phyloP scores from a whole-genome alignment of 2,888 invertebrate genomes.

The Euclidia mi region DNA sequence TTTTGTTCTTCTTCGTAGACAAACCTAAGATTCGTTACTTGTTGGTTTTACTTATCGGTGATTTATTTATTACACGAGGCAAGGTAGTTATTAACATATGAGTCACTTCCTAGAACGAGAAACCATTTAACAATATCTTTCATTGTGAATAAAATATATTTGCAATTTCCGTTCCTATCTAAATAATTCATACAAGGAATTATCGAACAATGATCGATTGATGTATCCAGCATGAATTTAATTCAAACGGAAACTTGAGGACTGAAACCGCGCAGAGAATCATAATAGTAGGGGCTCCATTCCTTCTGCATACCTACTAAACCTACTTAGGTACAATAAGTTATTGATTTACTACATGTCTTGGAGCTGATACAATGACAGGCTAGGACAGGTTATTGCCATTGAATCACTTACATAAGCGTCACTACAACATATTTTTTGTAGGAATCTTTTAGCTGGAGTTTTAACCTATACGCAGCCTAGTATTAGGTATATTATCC shows the following conservation, averaged over 20 bases:
- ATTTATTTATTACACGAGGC: too few relatives aligned
- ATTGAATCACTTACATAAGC: background rate
- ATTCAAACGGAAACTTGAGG: slow-evolving; percentile 14
- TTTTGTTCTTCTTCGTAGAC: too few relatives aligned
- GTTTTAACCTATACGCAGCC: too few relatives aligned
- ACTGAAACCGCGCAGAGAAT: slow-evolving; percentile 8
- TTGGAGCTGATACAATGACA: too few relatives aligned
- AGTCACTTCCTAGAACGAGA: too few relatives aligned
- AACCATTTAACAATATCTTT: background rate
- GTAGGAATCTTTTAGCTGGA: too few relatives aligned
- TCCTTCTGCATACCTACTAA: background rate
- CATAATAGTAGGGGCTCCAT: slow-evolving; percentile 3
- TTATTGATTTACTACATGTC: background rate
- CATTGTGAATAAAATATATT: slow-evolving; percentile 6
- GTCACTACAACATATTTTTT: too few relatives aligned
- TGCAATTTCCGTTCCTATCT: slow-evolving; percentile 17
- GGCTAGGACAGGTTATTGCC: background rate
- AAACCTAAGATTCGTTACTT: too few relatives aligned
- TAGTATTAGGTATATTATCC: too few relatives aligned
- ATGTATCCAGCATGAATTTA: background rate
- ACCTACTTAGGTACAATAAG: background rate
- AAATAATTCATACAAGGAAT: slow-evolving; percentile 19
- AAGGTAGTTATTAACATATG: too few relatives aligned
- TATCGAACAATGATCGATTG: slow-evolving; percentile 20
- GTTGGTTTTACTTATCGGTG: too few relatives aligned